These are phyloP conservation scores for Salpingus planirostris DNA, from an alignment of 2,888 invertebrate genomes.

Conservation along the genomic window DNA sequence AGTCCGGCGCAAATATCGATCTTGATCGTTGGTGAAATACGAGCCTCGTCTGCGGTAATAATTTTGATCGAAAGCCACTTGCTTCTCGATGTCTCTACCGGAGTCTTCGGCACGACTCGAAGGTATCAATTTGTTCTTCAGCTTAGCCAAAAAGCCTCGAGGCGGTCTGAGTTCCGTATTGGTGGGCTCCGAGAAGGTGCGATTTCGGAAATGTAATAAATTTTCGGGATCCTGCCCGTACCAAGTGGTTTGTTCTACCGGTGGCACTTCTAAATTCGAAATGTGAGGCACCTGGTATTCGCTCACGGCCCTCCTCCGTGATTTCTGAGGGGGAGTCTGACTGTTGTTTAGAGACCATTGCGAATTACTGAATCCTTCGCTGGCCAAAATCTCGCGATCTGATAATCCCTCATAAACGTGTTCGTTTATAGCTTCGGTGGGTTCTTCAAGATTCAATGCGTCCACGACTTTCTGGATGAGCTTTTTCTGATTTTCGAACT, in stretches of 20 bases:
- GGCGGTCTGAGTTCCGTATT: constrained; percentile 18
- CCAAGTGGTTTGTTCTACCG: constrained; percentile 56
- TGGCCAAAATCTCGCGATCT: constrained; percentile 65
- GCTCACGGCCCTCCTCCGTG: constrained; percentile 54
- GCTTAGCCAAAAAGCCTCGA: constrained; percentile 21
- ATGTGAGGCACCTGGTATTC: constrained; percentile 42
- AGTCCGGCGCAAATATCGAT: constrained; percentile 22
- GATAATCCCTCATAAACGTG: constrained; percentile 60
- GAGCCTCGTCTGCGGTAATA: constrained; percentile 23
- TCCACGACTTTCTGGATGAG: constrained; percentile 68
- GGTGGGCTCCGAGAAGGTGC: constrained; percentile 16
- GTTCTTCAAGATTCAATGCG: constrained; percentile 48
- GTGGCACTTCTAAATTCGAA: constrained; percentile 33
- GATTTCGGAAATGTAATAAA: constrained; percentile 42
- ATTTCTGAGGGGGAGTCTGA: constrained; percentile 27
- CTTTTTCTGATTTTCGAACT: constrained; percentile 66
- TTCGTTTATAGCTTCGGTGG: constrained; percentile 11
- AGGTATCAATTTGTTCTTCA: constrained; percentile 18
- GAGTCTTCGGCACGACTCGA: constrained; percentile 17
- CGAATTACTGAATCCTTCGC: constrained; percentile 46
- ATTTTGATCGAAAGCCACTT: constrained; percentile 13
- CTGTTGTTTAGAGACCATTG: constrained; percentile 50
- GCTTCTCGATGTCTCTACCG: constrained; percentile 28
- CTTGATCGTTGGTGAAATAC: constrained; percentile 31
- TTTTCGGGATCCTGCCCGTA: constrained; percentile 56